Conservation (phyloP, 2,888 invertebrate genomes). For the Platypus cylindrus region DNA sequence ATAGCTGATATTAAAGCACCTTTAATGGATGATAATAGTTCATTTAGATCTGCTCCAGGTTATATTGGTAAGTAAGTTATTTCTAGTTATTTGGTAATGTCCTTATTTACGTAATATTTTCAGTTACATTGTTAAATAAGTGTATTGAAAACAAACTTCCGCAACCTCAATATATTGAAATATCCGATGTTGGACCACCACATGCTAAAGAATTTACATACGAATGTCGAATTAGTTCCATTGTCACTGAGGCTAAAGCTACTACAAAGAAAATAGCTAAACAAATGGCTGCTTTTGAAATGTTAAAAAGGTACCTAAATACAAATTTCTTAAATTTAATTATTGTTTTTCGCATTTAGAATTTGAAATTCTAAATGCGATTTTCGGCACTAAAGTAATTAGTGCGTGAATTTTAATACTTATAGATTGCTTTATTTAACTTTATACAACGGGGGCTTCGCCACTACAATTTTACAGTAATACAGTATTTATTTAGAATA, state of each 20-base stretch:
- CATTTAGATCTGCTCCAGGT: constrained; percentile 13
- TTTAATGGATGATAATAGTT: constrained; percentile 10
- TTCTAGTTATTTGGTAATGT: too few species aligned
- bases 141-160: constrained; percentile 39
- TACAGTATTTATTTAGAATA: constrained; percentile 17
- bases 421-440: too few species aligned
- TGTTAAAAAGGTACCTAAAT: constrained; percentile 26
- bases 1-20: constrained; percentile 22
- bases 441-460: too few species aligned
- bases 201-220: constrained; percentile 51
- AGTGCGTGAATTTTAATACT: too few species aligned
- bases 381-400: too few species aligned
- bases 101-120: constrained; percentile 7
- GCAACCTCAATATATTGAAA: constrained; percentile 40
- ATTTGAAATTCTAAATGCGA: background rate
- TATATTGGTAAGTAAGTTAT: constrained; percentile 17
- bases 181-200: constrained; percentile 53
- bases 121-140: constrained; percentile 31
- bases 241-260: constrained; percentile 42
- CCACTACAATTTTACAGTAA: background rate
- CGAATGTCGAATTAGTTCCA: constrained; percentile 41
- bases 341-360: background rate
- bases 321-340: background rate
- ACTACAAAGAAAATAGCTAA: constrained; percentile 54
- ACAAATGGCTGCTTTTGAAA: constrained; percentile 45